A percentile compares a stretch with the other conserved stretches of the same genome.
Evolutionary conservation across 2,888 invertebrate genomes (phyloP).

Genomic region (Caprella mutica): DNA sequence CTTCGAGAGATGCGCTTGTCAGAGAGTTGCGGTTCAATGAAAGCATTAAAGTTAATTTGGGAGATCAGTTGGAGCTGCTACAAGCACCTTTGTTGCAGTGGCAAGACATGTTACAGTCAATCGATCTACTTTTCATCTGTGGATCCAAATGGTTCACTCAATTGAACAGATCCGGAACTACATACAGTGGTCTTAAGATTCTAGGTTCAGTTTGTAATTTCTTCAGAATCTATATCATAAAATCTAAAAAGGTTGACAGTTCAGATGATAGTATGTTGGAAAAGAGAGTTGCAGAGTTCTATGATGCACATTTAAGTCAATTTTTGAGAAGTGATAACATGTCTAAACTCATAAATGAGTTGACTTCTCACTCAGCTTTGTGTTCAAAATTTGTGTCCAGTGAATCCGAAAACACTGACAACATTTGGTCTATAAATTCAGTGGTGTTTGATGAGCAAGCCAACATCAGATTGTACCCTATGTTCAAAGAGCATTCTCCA

Average conservation of each 20-base stretch:
- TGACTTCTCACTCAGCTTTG: slow-evolving; percentile 19
- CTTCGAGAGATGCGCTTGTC: slow-evolving; percentile 19
- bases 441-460: slow-evolving; percentile 20
- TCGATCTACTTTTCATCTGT: slow-evolving; percentile 18
- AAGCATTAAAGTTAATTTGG: slow-evolving; percentile 35
- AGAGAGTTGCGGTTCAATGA: slow-evolving; percentile 18
- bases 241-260: slow-evolving; percentile 20
- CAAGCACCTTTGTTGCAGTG: slow-evolving; percentile 22
- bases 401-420: slow-evolving; percentile 16
- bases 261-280: too few species aligned
- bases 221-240: slow-evolving; percentile 16
- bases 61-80: slow-evolving; percentile 19
- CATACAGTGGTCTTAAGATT: slow-evolving; percentile 18
- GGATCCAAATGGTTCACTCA: slow-evolving; percentile 25
- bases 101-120: slow-evolving; percentile 13
- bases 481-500: slow-evolving; percentile 15
- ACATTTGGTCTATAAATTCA: slow-evolving; percentile 24
- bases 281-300: slow-evolving; percentile 14
- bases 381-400: slow-evolving; percentile 9
- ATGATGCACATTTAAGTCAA: slow-evolving; percentile 10
- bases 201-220: slow-evolving; percentile 26
- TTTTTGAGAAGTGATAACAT: slow-evolving; percentile 5
- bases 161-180: neutral
- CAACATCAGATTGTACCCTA: too few species aligned
- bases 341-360: neutral